Base-by-base conservation (phyloP, 2,797 vertebrate species). In the Aplochiton taeniatus region DNA sequence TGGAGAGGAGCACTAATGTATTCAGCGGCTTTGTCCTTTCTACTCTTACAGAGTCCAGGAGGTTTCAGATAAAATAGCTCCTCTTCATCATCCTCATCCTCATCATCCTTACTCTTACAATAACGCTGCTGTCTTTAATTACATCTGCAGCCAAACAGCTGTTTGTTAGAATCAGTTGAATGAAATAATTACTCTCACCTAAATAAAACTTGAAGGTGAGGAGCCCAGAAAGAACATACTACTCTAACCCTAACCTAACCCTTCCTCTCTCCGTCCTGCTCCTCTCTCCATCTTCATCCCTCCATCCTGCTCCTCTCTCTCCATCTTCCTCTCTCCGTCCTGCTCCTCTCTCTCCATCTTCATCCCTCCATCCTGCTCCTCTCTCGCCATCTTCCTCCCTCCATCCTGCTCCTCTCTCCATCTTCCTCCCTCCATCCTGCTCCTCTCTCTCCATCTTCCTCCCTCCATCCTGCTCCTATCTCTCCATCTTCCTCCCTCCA, bases 11-110 rank as follows among this genome's bases (percentile, higher is more conserved):
- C 54, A 50, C 57, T 83, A 83, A 85, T 84, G 71, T 83, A 85
- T 85, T 83, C 79, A 63, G 58, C 43, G 66, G 65, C 79, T 83
- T 85, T 85, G 76, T 83, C 82, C 76, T 75, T 53, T 72, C 77
- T 70, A 72, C 79, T 82, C 56, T 31, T 57, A n/a, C n/a, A 66
- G 69, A 51, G 9, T 64, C 63, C 66, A 75, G 66, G 63, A 61
- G 73, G 74, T 74, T 80, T 76, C 70, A 80, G 78, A 85, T 76
- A 71, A 73, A 76, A 78, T 70, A 71, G 31, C 6, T 2, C 31
- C 31, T 31, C 31, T 31, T 31, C 31, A 31, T 31, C 31, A 31
- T 31, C 31, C 31, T 31, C 31, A 31, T 31, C 31, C 31, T 31
- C 31, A 31, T 31, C 31, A 31, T 2, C 31, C 2, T 31, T 31